Evolutionary conservation across 35 echinoderm and acorn worm species (phyloP).

Genomic region (Lytechinus variegatus): DNA sequence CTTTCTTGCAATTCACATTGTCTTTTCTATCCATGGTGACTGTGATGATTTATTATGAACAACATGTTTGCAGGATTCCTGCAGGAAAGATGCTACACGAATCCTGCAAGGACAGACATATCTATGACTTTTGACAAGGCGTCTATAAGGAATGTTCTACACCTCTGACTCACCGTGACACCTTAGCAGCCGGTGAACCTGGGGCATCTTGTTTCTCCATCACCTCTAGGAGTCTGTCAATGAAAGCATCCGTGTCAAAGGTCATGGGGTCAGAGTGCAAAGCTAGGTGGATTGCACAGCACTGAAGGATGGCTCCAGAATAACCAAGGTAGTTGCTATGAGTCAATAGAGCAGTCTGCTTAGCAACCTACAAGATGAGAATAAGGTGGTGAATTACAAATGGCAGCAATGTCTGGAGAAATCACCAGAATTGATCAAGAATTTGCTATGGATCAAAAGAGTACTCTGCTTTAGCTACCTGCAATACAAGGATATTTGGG

Average conservation of each 20-base stretch:
- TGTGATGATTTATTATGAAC: no score
- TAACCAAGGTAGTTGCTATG: slow-evolving; percentile 86
- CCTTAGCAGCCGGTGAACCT: not conserved
- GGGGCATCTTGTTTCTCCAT: slow-evolving; percentile 73
- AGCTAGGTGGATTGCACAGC: slow-evolving; percentile 77
- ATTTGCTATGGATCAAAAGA: no score
- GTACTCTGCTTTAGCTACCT: no score
- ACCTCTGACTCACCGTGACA: not conserved
- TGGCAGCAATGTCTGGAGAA: not conserved
- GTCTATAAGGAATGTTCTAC: no score
- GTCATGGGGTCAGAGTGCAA: slow-evolving; percentile 63
- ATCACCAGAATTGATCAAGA: no score
- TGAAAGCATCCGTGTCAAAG: slow-evolving; percentile 61
- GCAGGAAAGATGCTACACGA: no score
- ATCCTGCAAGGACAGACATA: no score
- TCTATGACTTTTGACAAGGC: no score
- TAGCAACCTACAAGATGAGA: slow-evolving; percentile 64
- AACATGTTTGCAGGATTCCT: no score
- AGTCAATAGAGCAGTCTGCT: slow-evolving; percentile 76
- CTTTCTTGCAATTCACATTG: no score
- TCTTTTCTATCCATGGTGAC: no score
- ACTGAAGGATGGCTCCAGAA: slow-evolving; percentile 83
- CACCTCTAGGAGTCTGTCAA: slow-evolving; percentile 63
- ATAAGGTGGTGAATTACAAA: not conserved
- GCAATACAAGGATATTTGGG: no score